Percentiles rank a stretch among this genome's conserved stretches.
These are phyloP conservation scores for Cenopis cana DNA, from an alignment of 2,888 invertebrate genomes.

Conservation along the genomic window DNA sequence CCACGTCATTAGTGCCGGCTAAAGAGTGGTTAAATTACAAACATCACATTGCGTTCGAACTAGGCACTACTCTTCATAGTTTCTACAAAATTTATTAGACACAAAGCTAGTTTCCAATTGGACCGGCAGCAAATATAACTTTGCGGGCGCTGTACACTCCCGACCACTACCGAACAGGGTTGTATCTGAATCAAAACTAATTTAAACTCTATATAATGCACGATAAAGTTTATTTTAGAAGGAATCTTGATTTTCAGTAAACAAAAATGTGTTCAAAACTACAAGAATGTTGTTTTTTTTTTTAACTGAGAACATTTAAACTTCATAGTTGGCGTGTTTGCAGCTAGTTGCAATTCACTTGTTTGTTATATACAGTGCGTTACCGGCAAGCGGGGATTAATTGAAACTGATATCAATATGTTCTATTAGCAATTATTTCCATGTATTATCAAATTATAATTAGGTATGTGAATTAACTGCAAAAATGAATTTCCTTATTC, in stretches of 20 bases:
- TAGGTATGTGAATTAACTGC: too few relatives aligned
- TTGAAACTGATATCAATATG: too few relatives aligned
- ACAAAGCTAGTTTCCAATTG: neutral
- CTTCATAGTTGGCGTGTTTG: neutral
- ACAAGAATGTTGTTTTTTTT: neutral
- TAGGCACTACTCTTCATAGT: neutral
- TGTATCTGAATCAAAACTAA: slow-evolving; percentile 1
- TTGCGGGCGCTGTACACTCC: slow-evolving; percentile 8
- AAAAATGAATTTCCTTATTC: too few relatives aligned
- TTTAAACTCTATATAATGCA: slow-evolving; percentile 10
- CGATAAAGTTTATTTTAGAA: neutral
- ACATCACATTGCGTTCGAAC: neutral
- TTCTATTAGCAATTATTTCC: too few relatives aligned
- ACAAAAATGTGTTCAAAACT: neutral
- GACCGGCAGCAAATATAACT: slow-evolving; percentile 21
- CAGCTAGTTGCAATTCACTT: neutral
- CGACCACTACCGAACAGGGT: slow-evolving; percentile 16
- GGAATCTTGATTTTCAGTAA: neutral
- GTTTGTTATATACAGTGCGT: too few relatives aligned
- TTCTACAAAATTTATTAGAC: neutral
- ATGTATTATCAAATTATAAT: too few relatives aligned
- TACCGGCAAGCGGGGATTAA: too few relatives aligned
- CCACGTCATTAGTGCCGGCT: slow-evolving; percentile 38
- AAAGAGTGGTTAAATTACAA: slow-evolving; percentile 37
- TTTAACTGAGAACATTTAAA: slow-evolving; percentile 7